phyloP scores from a whole-genome alignment of 1,140 invertebrate species.

The Agrypnia vestita region DNA sequence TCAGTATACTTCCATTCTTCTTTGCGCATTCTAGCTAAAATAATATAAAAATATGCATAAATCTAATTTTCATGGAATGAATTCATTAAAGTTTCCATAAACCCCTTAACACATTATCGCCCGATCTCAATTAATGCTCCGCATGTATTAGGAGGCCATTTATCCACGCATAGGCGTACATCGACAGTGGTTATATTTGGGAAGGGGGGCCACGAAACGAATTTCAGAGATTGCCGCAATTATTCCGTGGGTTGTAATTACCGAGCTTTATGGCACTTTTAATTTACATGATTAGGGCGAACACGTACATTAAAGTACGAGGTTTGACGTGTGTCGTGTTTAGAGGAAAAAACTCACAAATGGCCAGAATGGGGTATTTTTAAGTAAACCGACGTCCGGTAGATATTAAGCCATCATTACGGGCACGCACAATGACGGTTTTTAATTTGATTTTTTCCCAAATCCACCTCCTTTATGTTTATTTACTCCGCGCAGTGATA shows the following conservation, averaged over 20 bases:
- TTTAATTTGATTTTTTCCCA: conserved; percentile 48
- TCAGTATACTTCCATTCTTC: too few relatives aligned
- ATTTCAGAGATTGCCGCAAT: conserved; percentile 38
- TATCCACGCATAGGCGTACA: conserved; percentile 36
- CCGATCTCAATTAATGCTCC: conserved; percentile 26
- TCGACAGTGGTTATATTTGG: conserved; percentile 4
- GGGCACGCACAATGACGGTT: conserved; percentile 51
- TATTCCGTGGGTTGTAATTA: conserved; percentile 53
- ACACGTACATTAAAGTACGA: conserved; percentile 58
- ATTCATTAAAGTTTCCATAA: conserved; percentile 31
- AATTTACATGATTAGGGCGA: conserved; percentile 61
- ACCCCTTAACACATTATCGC: conserved; percentile 31
- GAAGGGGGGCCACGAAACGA: conserved; percentile 6
- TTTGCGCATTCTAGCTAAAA: too few relatives aligned
- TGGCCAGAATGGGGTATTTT: conserved; percentile 37
- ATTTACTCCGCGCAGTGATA: not conserved
- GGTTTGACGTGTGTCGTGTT: conserved; percentile 37
- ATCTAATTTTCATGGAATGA: conserved; percentile 20
- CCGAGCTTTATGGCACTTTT: conserved; percentile 57
- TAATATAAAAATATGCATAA: not conserved
- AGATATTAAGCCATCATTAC: conserved; percentile 60
- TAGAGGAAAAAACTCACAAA: conserved; percentile 30
- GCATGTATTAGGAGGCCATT: conserved; percentile 25
- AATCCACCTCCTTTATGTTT: not conserved
- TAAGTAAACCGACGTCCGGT: conserved; percentile 51